phyloP scores from a whole-genome alignment of 2,797 vertebrate species.

The Pristis pectinata region DNA sequence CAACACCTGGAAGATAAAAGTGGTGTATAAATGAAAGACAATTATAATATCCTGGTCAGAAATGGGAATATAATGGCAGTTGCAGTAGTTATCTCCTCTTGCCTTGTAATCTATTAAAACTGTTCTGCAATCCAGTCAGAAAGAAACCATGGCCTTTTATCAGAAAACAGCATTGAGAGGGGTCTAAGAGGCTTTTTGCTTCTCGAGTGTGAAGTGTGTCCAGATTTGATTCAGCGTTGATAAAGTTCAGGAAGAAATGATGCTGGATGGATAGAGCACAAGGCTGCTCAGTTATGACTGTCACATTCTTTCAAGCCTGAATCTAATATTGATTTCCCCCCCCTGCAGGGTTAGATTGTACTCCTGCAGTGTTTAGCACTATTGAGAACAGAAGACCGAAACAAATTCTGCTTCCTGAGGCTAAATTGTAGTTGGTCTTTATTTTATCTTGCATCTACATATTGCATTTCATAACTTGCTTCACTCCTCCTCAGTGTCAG shows the following conservation, averaged over 20 bases:
- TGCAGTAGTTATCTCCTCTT: constrained; percentile 13
- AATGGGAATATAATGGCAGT: constrained; percentile 26
- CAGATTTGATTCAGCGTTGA: too few species aligned
- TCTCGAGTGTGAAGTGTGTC: not conserved
- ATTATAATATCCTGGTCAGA: constrained; percentile 6
- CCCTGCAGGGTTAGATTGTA: not conserved
- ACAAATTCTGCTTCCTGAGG: not conserved
- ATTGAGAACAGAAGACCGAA: not conserved
- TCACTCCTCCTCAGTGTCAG: not conserved
- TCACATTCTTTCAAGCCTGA: not conserved
- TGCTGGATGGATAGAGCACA: not conserved
- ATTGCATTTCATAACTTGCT: not conserved
- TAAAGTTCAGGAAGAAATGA: not conserved
- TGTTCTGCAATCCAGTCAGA: constrained; percentile 6
- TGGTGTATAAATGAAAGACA: constrained; percentile 13
- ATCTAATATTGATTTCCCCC: not conserved
- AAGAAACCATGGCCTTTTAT: not conserved
- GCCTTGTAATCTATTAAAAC: constrained; percentile 22
- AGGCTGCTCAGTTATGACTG: not conserved
- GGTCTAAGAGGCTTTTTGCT: not conserved
- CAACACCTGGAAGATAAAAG: constrained; percentile 16
- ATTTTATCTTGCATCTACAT: too few species aligned
- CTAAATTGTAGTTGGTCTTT: not conserved
- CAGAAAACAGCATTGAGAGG: not conserved
- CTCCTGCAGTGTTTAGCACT: not conserved